Evolutionary conservation across 2,113 vertebrate genomes (phyloP).

Genomic region (Nothocercus nigrocapillus): DNA sequence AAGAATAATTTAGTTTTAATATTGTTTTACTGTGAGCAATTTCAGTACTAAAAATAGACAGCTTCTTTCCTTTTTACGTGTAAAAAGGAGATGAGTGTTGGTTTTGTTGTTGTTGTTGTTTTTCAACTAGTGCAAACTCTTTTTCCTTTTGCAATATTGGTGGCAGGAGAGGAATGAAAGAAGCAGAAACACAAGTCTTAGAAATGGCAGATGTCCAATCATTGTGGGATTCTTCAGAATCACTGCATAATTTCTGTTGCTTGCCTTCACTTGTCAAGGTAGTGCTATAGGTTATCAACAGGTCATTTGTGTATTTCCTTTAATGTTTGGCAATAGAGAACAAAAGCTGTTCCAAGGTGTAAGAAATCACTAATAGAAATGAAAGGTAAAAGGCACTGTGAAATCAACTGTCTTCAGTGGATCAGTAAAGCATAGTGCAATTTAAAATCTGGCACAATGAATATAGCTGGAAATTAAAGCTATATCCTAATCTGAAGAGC

Average conservation of each 20-base stretch:
- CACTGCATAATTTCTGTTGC: neutral
- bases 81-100: neutral
- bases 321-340: neutral
- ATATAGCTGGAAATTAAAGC: neutral
- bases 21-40: neutral
- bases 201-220: neutral
- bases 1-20: neutral
- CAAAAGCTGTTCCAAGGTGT: rapidly evolving
- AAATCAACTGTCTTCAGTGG: neutral
- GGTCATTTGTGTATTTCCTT: neutral
- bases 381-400: neutral
- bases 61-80: neutral
- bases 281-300: neutral
- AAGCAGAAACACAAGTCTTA: neutral
- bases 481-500: neutral
- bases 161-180: rapidly evolving
- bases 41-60: neutral
- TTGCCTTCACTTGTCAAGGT: neutral
- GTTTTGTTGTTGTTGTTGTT: neutral
- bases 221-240: neutral
- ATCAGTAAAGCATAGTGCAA: neutral
- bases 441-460: neutral
- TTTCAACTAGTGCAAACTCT: neutral
- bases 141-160: neutral
- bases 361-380: neutral